Conservation (phyloP, 2,113 vertebrate species). For the Albula glossodonta region DNA sequence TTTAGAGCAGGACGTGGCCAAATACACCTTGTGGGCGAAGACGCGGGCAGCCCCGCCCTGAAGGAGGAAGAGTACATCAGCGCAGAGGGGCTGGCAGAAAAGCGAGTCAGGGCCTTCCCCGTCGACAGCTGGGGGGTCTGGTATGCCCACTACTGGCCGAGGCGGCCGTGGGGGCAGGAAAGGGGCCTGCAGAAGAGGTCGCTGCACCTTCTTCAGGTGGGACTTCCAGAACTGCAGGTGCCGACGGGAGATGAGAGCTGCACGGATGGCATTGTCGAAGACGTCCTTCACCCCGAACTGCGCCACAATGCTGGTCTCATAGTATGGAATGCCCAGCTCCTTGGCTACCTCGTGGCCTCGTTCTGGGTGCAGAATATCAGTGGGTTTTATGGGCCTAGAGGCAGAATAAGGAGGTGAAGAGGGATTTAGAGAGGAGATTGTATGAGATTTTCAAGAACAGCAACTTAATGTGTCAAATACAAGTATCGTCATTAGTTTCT, state of each 20-base stretch:
- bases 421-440: slow-evolving; percentile 24
- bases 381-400: slow-evolving; percentile 83
- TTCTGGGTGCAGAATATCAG: slow-evolving; percentile 85
- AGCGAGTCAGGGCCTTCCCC: slow-evolving; percentile 74
- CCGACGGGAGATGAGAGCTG: slow-evolving; percentile 84
- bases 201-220: slow-evolving; percentile 84
- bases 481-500: not conserved
- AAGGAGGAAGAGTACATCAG: slow-evolving; percentile 82
- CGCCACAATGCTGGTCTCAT: slow-evolving; percentile 88
- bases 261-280: slow-evolving; percentile 90
- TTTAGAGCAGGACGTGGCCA: slow-evolving; percentile 88
- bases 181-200: slow-evolving; percentile 82
- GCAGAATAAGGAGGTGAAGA: slow-evolving; percentile 6
- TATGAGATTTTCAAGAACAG: not conserved
- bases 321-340: slow-evolving; percentile 87
- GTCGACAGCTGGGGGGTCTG: slow-evolving; percentile 66
- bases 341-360: slow-evolving; percentile 86
- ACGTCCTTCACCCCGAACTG: slow-evolving; percentile 91
- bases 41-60: slow-evolving; percentile 69
- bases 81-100: slow-evolving; percentile 77
- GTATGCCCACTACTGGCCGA: slow-evolving; percentile 78
- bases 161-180: slow-evolving; percentile 85
- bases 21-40: slow-evolving; percentile 84
- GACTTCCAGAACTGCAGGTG: slow-evolving; percentile 94
- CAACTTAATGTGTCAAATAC: not conserved